Evolutionary conservation across 2,888 invertebrate species (phyloP).

Genomic region (Protonemura montana): DNA sequence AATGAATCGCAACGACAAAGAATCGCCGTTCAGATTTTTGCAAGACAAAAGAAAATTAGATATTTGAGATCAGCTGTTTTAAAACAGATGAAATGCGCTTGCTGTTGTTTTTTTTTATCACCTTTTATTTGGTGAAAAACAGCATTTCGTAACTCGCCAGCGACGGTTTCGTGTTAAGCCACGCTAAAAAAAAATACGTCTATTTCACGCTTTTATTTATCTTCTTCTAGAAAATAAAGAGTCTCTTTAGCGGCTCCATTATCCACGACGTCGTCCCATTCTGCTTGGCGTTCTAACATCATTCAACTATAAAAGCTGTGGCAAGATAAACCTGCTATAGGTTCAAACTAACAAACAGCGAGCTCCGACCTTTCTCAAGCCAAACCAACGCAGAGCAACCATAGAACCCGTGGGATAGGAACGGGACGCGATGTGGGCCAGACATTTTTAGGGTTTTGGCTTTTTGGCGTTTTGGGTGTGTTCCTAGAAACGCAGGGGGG

Average conservation of each 20-base stretch:
- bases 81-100: no score
- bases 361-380: not conserved
- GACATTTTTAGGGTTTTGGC: no score
- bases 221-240: not conserved
- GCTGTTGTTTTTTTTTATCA: no score
- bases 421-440: no score
- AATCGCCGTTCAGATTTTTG: no score
- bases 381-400: not conserved
- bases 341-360: not conserved
- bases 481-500: not conserved
- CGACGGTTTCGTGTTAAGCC: not conserved
- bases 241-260: slow-evolving; percentile 13
- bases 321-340: not conserved
- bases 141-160: not conserved
- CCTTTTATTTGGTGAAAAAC: not conserved
- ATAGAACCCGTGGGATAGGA: not conserved
- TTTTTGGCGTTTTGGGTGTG: not conserved
- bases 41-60: no score
- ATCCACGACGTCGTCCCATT: not conserved
- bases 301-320: not conserved
- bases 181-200: not conserved
- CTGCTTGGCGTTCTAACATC: not conserved
- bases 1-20: not conserved
- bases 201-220: not conserved
- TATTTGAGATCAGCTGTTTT: no score